These are phyloP conservation scores for Zosterops hypoxanthus DNA, from an alignment of 2,113 vertebrate genomes.

Conservation along the genomic window DNA sequence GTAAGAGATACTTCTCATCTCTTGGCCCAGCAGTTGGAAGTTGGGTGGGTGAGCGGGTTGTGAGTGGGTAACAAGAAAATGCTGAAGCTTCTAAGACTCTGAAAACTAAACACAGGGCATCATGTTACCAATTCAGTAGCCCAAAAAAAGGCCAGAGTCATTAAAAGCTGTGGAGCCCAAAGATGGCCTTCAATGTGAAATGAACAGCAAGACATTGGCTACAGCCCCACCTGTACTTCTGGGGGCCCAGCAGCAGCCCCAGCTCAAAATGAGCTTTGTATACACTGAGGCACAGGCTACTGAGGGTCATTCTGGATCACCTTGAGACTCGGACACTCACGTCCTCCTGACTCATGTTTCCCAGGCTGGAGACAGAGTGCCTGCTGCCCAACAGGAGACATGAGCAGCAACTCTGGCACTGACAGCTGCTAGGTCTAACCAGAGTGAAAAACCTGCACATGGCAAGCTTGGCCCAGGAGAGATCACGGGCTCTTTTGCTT, in stretches of 20 bases:
- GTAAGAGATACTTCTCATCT: not conserved
- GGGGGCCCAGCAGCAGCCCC: not conserved
- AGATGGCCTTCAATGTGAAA: not conserved
- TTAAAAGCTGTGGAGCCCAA: not conserved
- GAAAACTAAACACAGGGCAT: not conserved
- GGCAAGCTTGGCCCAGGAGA: not conserved
- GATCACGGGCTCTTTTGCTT: accelerated
- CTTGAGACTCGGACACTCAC: accelerated
- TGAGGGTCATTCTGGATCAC: not conserved
- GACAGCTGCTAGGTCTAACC: not conserved
- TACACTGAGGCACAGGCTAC: not conserved
- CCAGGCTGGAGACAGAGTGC: not conserved
- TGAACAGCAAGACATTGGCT: not conserved
- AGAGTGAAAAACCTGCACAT: not conserved
- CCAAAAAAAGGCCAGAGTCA: not conserved
- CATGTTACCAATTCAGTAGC: not conserved
- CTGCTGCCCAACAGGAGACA: not conserved
- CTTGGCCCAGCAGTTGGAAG: not conserved
- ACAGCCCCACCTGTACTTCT: not conserved
- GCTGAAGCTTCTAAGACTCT: not conserved
- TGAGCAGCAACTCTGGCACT: not conserved
- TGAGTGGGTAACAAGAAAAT: not conserved
- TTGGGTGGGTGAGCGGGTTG: not conserved
- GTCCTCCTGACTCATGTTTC: not conserved
- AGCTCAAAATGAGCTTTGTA: not conserved